A percentile compares a stretch with the other conserved stretches of the same genome.
These are phyloP conservation scores for Cacatua alba DNA, from an alignment of 2,113 vertebrate species.

Conservation along the genomic window DNA sequence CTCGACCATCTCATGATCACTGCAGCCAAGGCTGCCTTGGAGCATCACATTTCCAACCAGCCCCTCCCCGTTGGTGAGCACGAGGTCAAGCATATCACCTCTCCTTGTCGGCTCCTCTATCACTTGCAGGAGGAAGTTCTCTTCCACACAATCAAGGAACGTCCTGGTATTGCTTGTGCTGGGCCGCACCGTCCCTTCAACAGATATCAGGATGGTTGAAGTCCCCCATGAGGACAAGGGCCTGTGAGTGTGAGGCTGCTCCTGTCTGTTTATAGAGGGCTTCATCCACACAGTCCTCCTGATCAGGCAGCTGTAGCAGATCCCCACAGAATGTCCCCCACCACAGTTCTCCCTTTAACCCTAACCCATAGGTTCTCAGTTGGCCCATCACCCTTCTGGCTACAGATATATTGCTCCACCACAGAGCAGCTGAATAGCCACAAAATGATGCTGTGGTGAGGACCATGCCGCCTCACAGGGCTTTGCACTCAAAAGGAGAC, in stretches of 20 bases:
- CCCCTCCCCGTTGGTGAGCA: not conserved
- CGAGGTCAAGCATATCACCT: not conserved
- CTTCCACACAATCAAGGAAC: not conserved
- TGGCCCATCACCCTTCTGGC: not conserved
- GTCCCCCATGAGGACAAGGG: not conserved
- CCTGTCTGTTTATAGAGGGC: not conserved
- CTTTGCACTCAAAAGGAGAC: not conserved
- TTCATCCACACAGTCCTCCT: not conserved
- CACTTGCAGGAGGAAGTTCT: not conserved
- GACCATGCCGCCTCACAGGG: not conserved
- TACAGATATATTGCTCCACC: not conserved
- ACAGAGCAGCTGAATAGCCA: not conserved
- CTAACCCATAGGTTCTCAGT: not conserved
- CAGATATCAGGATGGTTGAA: not conserved
- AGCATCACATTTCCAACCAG: not conserved
- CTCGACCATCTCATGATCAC: not conserved
- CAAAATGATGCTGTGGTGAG: not conserved
- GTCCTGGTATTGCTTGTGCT: not conserved
- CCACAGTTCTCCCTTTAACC: not conserved
- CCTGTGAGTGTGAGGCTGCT: not conserved
- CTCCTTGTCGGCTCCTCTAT: not conserved
- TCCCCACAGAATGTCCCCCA: not conserved
- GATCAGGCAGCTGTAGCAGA: not conserved
- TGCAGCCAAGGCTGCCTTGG: not conserved
- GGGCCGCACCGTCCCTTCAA: not conserved